Conservation (phyloP, 2,113 vertebrate genomes). For the Arvicanthis niloticus region DNA sequence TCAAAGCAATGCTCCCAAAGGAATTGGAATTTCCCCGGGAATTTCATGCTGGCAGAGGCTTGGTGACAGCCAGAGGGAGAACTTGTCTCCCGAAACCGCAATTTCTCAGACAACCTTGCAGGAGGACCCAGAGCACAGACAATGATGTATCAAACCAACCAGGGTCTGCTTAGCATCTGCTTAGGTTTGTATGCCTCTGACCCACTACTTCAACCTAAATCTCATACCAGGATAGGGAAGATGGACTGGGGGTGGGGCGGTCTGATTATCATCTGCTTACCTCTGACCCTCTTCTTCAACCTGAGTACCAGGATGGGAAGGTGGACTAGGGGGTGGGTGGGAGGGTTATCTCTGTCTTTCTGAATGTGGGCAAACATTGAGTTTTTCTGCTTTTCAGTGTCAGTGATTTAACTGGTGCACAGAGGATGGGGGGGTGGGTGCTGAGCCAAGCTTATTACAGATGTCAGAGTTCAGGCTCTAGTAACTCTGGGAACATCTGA, state of each 20-base stretch:
- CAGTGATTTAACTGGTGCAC: neutral
- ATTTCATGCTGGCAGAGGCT: neutral
- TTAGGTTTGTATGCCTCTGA: neutral
- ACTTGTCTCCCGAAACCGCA: neutral
- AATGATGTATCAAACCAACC: neutral
- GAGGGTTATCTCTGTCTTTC: neutral
- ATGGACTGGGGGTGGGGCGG: no score
- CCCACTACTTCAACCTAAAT: neutral
- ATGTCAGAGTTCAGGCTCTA: neutral
- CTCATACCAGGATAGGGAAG: neutral
- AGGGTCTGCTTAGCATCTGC: neutral
- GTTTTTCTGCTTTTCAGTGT: neutral
- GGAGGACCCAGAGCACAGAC: no score
- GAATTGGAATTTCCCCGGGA: neutral
- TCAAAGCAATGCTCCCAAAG: neutral
- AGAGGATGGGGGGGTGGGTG: no score
- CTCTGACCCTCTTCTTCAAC: neutral
- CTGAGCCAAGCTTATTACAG: neutral
- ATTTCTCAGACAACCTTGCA: neutral
- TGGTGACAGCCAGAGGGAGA: neutral
- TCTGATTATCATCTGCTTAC: no score
- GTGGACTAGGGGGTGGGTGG: no score
- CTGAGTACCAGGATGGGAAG: neutral
- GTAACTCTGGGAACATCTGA: neutral
- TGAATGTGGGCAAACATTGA: neutral